Evolutionary conservation across 2,888 invertebrate genomes (phyloP), one percentile per base, ranked within the genome.

Genomic region (Calephelis perditalis): DNA sequence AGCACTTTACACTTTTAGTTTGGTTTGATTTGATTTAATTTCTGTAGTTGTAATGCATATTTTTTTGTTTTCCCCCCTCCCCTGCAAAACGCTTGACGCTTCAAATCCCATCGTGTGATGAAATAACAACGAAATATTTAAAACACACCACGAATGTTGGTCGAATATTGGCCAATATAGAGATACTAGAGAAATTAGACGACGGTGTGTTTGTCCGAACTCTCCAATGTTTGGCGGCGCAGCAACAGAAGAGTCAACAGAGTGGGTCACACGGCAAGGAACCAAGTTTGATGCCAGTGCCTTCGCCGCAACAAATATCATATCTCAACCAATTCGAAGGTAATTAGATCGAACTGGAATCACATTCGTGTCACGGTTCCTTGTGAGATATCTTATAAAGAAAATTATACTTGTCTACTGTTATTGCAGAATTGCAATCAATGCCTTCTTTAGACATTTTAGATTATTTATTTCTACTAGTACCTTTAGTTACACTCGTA

Each of bases 231-330:
- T 79, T 91, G 82, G 80, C 91, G 74, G 91, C 86, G 74, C 86
- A 84, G 72, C 87, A 89, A 71, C 86, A 90, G 85, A 90, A 90
- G 86, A 86, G 83, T 69, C 87, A 88, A 73, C 85, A 86, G 67
- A 74, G 79, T 71, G 77, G 78, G 70, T 70, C 76, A 61, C 83
- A 82, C 63, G 92, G 92, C 63, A 96, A 96, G 91, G 96, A 96
- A 85, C 96, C 96, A 60, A 97, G 97, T 84, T 92, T 98, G 77
- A 96, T 98, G 96, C 98, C 98, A 67, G 98, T 98, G 74, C 98
- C 98, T 69, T 98, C 98, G 68, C 98, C 98, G 62, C 97, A 98
- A 88, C 98, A 97, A 92, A 97, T 98, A 80, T 97, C 97, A 72
- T 98, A 98, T 92, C 94, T 98, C 77, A 97, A 97, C 92, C 96